These are phyloP conservation scores for Cheilosia grossa DNA, from an alignment of 2,888 invertebrate species.

Conservation along the genomic window DNA sequence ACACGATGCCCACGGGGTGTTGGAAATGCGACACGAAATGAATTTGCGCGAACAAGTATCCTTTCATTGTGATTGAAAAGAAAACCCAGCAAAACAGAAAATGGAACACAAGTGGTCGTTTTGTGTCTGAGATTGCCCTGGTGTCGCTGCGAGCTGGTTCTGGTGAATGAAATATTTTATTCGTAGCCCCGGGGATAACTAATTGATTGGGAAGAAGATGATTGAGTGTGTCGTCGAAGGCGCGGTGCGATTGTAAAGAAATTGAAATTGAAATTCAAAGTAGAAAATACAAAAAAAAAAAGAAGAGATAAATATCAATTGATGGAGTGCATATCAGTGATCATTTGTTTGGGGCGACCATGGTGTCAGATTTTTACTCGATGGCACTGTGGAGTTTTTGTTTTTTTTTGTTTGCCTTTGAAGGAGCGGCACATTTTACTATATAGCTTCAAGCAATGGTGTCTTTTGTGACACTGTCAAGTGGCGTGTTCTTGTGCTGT, in stretches of 20 bases:
- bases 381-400: not conserved
- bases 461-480: not conserved
- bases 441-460: not conserved
- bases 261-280: slow-evolving; percentile 57
- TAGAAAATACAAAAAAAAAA: not conserved
- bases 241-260: slow-evolving; percentile 31
- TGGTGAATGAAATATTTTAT: slow-evolving; percentile 58
- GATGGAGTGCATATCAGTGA: slow-evolving; percentile 44
- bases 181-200: slow-evolving; percentile 59
- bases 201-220: slow-evolving; percentile 67
- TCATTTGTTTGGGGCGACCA: slow-evolving; percentile 2
- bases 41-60: slow-evolving; percentile 37
- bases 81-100: slow-evolving; percentile 2
- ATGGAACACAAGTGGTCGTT: slow-evolving; percentile 35
- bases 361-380: slow-evolving; percentile 27
- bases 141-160: not conserved
- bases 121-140: slow-evolving; percentile 48
- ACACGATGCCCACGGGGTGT: slow-evolving; percentile 58
- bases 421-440: not conserved
- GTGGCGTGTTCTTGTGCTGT: not conserved
- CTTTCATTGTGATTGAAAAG: slow-evolving; percentile 41
- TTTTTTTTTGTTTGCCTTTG: not conserved
- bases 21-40: slow-evolving; percentile 65
- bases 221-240: slow-evolving; percentile 52
- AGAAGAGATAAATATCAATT: slow-evolving; percentile 44